Percentiles rank a stretch among this genome's conserved stretches.
These are phyloP conservation scores for Mesopsocus fuscifrons DNA, from an alignment of 2,888 invertebrate genomes.

Conservation along the genomic window DNA sequence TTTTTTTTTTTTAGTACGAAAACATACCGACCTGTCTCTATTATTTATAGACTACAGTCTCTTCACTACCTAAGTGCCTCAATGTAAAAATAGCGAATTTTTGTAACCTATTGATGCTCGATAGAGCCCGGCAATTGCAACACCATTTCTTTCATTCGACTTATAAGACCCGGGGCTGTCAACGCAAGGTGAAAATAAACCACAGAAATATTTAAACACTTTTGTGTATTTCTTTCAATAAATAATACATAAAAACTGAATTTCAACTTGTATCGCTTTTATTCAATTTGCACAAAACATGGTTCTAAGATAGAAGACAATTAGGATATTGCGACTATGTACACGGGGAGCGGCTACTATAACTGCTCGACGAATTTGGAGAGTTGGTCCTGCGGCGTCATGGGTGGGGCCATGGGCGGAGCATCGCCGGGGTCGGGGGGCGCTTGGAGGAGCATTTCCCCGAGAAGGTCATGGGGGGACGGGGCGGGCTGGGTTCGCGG, in stretches of 20 bases:
- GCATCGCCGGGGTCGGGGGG: constrained; percentile 30
- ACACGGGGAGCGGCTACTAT: constrained; percentile 34
- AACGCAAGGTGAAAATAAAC: no score
- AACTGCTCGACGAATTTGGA: constrained; percentile 91
- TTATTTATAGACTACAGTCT: no score
- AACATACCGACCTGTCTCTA: no score
- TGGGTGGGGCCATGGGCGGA: constrained; percentile 28
- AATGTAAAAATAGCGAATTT: no score
- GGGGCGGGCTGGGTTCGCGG: constrained; percentile 39
- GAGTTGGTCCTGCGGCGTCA: constrained; percentile 87
- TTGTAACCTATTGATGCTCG: no score
- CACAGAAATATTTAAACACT: constrained; percentile 4
- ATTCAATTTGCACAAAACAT: constrained; percentile 9
- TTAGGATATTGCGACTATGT: constrained; percentile 7
- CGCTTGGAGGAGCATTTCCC: constrained; percentile 18
- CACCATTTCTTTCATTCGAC: no score
- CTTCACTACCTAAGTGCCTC: no score
- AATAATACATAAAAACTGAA: constrained; percentile 10
- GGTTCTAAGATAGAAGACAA: not conserved
- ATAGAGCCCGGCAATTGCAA: no score
- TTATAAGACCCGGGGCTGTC: no score
- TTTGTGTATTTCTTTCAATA: constrained; percentile 8
- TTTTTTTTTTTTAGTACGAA: no score
- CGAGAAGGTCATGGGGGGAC: constrained; percentile 22
- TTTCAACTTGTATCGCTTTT: constrained; percentile 2